Evolutionary conservation across 1,140 invertebrate genomes (phyloP), one percentile per base, ranked within the genome.

Genomic region (Proctacanthus coquilletti): DNA sequence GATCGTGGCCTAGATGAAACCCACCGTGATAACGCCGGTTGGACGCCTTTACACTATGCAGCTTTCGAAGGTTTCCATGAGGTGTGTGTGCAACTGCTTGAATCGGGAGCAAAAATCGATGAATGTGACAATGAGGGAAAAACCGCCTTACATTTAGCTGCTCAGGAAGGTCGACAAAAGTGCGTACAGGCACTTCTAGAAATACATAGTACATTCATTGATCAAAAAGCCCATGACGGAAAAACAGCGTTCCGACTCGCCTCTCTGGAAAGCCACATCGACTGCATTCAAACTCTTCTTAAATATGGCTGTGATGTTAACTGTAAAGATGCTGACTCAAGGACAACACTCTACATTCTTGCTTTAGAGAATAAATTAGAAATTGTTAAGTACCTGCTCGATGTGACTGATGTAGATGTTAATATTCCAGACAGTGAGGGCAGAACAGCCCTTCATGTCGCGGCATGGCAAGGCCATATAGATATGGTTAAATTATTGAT

Each of bases 41-140:
- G 87, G 88, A 92, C 88, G 4, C 88, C 89, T 3, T 56, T 96
- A 20, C 91, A 95, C 56, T 92, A 85, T 48, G 80, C 88, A 6
- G 85, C 89, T 15, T 92, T 92, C 51, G 89, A 95, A 64, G 88
- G 74, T 20, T 89, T 95, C 58, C 63, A 74, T 38, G 84, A 88
- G 49, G 89, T 93, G 17, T 84, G 84, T 47, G 76, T 86, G 43
- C 77, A 83, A 8, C 61, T 96, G 14, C 56, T 94, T 0, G 87
- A 93, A 51, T 84, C 84, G n/a, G 89, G 89, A 1, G 88, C 89
- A 0, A 78, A 86, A 53, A 75, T 91, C 3, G 85, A 88, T 49
- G 86, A 92, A 52, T 74, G 80, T 5, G 91, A 95, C 58, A 94
- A 94, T 62, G 91, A 96, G 51, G 91, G 89, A 3, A 89, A 91